Conservation (phyloP, 2,113 vertebrate genomes). For the Pomatorhinus ruficollis region DNA sequence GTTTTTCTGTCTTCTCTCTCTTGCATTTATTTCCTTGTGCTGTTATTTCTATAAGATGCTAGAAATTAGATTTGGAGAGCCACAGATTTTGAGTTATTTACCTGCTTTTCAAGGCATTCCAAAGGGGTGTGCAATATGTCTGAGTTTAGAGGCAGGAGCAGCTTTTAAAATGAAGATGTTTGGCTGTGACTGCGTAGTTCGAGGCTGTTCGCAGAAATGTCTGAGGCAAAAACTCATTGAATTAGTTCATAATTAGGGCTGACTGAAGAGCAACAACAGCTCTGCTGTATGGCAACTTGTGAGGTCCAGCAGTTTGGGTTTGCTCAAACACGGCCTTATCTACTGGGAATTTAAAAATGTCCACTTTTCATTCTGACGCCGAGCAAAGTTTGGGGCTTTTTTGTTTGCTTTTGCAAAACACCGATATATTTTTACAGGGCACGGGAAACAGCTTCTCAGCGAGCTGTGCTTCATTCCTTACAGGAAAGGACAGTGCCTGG, state of each 20-base stretch:
- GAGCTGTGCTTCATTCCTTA: neutral
- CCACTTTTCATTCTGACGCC: neutral
- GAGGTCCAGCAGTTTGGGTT: conserved; percentile 36
- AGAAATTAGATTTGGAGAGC: neutral
- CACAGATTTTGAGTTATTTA: neutral
- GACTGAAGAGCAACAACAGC: conserved; percentile 6
- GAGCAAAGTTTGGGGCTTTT: neutral
- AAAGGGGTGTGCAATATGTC: neutral
- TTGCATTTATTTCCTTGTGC: conserved; percentile 1
- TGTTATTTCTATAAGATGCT: neutral
- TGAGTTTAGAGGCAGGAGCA: neutral
- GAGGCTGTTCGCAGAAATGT: neutral
- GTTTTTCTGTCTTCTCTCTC: neutral
- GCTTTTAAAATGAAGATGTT: neutral
- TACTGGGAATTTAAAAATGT: conserved; percentile 47
- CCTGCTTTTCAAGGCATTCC: neutral
- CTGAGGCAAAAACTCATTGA: neutral
- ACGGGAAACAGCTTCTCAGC: accelerated
- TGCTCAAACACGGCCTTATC: neutral
- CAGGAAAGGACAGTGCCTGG: neutral
- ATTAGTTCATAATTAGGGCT: conserved; percentile 11
- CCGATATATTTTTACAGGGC: neutral
- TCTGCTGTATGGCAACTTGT: conserved; percentile 41
- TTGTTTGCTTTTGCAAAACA: neutral
- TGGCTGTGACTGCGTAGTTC: neutral